Base-by-base conservation (phyloP, 1,140 invertebrate genomes). In the Pogonus chalceus region DNA sequence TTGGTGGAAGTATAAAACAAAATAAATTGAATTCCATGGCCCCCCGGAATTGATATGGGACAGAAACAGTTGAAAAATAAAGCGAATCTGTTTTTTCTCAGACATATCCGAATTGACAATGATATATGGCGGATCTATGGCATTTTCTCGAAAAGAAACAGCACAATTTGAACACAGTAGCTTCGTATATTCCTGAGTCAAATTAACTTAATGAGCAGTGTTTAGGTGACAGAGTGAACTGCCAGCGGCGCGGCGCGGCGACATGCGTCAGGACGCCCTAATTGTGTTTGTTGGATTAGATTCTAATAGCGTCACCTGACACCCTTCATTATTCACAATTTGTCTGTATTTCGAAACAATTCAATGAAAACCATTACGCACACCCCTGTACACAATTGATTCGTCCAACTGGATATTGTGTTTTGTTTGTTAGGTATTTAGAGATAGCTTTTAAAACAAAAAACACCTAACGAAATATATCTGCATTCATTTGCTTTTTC, bases 141-240 rank as follows among this genome's bases (percentile, higher is more conserved):
- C 37, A 22, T 39, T 53, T 53, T 53, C 46, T 53, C 24, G 43
- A 12, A 35, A n/a, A n/a, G n/a, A n/a, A n/a, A n/a, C n/a, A n/a
- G n/a, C n/a, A n/a, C n/a, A n/a, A n/a, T n/a, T n/a, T n/a, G n/a
- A n/a, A n/a, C n/a, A n/a, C n/a, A n/a, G n/a, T n/a, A n/a, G n/a
- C n/a, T n/a, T n/a, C n/a, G n/a, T n/a, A n/a, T n/a, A 39, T 20
- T 24, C 22, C 35, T 46, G 51, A 60, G 58, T 58, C 37, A 62
- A 63, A 62, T 63, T 63, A 63, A 62, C 56, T 60, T 62, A 64
- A 64, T 60, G 62, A 64, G 57, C 20, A 58, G 59, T 58, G 54
- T 64, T 64, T 64, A 62, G 53, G 59, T 62, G 60, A 59, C 54
- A 48, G 57, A 64, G 60, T 56, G 56, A 56, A 59, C 52, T 61